phyloP scores from a whole-genome alignment of 1,140 invertebrate genomes.

The Bombyx mori region ASM3026992v2 NC_085126.1:8200501-8201000 shows the following conservation, averaged over 20 bases:
- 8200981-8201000: conserved; percentile 20
- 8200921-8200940: conserved; percentile 19
- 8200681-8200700: background rate
- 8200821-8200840: background rate
- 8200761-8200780: conserved; percentile 25
- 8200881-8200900: conserved; percentile 32
- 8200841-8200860: conserved; percentile 29
- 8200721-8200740: conserved; percentile 34
- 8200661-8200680: conserved; percentile 5
- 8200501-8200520: conserved; percentile 13
- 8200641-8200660: conserved; percentile 4
- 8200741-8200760: conserved; percentile 34
- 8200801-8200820: no score
- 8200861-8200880: conserved; percentile 29
- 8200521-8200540: conserved; percentile 11
- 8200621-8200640: background rate
- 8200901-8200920: conserved; percentile 34
- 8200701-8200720: conserved; percentile 15
- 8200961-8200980: conserved; percentile 23
- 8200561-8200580: conserved; percentile 13
- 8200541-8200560: conserved; percentile 12
- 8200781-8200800: conserved; percentile 18
- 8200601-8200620: conserved; percentile 10
- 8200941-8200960: conserved; percentile 51
- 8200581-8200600: conserved; percentile 8